phyloP scores from a whole-genome alignment of 2,888 invertebrate species.

The Macaria notata region DNA sequence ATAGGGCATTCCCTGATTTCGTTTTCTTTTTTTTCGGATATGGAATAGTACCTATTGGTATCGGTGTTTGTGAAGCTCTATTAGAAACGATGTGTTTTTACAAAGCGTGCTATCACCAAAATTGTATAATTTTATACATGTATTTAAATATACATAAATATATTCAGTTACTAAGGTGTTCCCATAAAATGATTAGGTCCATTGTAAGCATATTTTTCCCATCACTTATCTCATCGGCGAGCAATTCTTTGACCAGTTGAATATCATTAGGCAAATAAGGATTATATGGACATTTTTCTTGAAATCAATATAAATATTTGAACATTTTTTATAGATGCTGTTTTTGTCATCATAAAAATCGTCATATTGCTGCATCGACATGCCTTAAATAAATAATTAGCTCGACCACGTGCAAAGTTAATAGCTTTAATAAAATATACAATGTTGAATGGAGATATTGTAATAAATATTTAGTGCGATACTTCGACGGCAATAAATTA shows the following conservation, averaged over 20 bases:
- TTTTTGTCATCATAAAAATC: constrained; percentile 1
- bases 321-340: constrained; percentile 4
- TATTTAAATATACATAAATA: neutral
- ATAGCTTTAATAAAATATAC: constrained; percentile 26
- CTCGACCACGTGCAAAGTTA: constrained; percentile 28
- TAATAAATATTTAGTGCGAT: constrained; percentile 29
- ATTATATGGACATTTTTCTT: neutral
- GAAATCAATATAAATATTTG: constrained; percentile 5
- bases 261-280: constrained; percentile 15
- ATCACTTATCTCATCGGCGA: constrained; percentile 13
- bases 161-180: neutral
- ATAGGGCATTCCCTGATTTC: constrained; percentile 49
- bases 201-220: constrained; percentile 18
- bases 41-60: no score
- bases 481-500: constrained; percentile 21
- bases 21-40: neutral
- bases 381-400: constrained; percentile 24
- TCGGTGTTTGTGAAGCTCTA: no score
- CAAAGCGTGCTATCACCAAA: neutral
- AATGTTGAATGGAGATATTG: constrained; percentile 29
- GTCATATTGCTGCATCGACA: constrained; percentile 14
- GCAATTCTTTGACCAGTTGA: neutral
- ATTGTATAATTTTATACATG: no score
- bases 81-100: no score
- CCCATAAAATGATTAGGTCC: neutral